Base-by-base conservation (phyloP, 2,888 invertebrate species). In the Lasioglossum pauxillum region DNA sequence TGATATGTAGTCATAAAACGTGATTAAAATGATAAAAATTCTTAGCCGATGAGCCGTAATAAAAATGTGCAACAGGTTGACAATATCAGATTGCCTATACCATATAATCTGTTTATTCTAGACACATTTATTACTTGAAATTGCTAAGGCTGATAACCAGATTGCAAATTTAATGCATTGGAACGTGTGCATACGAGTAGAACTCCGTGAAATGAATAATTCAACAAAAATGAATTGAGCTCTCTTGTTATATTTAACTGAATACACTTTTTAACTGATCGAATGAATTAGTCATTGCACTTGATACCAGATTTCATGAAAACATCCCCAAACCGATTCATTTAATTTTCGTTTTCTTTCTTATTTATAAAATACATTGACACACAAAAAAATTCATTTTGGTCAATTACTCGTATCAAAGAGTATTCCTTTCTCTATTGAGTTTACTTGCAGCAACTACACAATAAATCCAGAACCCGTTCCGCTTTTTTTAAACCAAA, bases 21-120 rank as follows among this genome's bases (percentile, higher is more conserved):
- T 16, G 64, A 64, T 31, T 16, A 31, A 35, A 69, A 12, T 35
- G 67, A 69, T 69, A 35, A 8, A 38, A 69, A 69, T 69, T 69
- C 64, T 69, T 38, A 23, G 38, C 1, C 31, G 10, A 69, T 35
- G 10, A 35, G 8, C 67, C 23, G 67, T 23, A 69, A 69, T 35
- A 69, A 69, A 69, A 38, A 0, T 23, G 35, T 19, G 31, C 67
- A 69, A 69, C 67, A 69, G 67, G 67, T 69, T 69, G 38, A 69
- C 23, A 38, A 69, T 38, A 69, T 69, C 38, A 10, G 35, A 69
- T 69, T 69, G 67, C 19, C 35, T 23, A 19, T 23, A 67, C n/a
- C 12, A n/a, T 10, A 38, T 69, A 69, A 35, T 38, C 35, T 69
- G 67, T 38, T 69, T 69, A 38, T 38, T 69, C 38, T 69, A 35